Evolutionary conservation across 1,140 invertebrate species (phyloP).

Genomic region (Pseudomyrmex flavicornis): DNA sequence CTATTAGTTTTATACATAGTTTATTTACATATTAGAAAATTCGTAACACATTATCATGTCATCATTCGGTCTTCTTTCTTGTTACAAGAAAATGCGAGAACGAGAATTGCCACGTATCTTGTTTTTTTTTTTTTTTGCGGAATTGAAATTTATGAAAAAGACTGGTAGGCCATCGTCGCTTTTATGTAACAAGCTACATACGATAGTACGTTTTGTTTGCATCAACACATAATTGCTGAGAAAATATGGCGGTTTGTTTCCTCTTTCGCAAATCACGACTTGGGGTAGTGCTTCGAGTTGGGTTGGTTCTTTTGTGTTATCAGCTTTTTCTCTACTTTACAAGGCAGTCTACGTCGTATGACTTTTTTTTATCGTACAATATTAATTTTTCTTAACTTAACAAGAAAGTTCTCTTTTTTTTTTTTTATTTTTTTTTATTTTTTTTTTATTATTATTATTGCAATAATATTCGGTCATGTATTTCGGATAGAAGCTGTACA

Average conservation of each 20-base stretch:
- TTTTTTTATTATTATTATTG: background rate
- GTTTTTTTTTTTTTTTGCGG: constrained; percentile 27
- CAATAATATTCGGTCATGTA: constrained; percentile 12
- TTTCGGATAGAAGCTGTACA: constrained; percentile 28
- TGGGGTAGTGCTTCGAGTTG: constrained; percentile 9
- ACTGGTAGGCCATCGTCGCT: constrained; percentile 32
- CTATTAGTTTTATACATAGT: constrained; percentile 50
- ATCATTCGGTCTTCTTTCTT: background rate
- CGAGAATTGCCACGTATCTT: constrained; percentile 5
- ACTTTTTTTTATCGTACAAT: constrained; percentile 43
- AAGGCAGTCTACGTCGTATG: constrained; percentile 23
- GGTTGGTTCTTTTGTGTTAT: constrained; percentile 1
- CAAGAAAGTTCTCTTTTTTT: background rate
- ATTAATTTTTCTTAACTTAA: constrained; percentile 37
- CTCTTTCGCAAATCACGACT: constrained; percentile 29
- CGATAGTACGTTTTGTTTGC: constrained; percentile 48
- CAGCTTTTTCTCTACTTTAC: background rate
- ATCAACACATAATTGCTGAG: constrained; percentile 15
- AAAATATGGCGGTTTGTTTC: constrained; percentile 15
- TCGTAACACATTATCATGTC: constrained; percentile 8
- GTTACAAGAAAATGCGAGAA: constrained; percentile 24
- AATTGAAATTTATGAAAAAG: constrained; percentile 39
- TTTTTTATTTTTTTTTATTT: background rate
- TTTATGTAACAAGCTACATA: constrained; percentile 35
- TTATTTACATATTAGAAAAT: constrained; percentile 55